Conservation (phyloP, 2,113 vertebrate species). For the Alosa alosa region DNA sequence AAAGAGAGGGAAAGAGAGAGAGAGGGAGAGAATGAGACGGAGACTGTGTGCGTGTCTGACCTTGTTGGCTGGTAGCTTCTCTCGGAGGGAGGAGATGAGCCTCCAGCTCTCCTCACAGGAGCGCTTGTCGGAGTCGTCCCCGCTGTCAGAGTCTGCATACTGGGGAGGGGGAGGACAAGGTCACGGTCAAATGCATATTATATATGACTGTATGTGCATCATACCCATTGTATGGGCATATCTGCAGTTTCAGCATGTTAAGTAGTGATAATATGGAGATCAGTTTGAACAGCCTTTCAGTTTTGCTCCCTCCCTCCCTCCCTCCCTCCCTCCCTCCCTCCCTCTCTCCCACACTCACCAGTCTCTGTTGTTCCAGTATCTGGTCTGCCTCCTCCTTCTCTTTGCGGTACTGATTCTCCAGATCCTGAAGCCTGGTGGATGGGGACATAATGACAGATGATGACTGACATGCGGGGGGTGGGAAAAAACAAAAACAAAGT, state of each 20-base stretch:
- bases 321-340: too few species aligned
- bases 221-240: neutral
- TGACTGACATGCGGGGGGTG: neutral
- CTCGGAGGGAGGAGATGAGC: conserved; percentile 82
- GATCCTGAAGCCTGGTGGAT: conserved; percentile 77
- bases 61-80: conserved; percentile 82
- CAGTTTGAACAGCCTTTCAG: neutral
- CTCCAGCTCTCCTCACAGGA: conserved; percentile 91
- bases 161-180: conserved; percentile 28
- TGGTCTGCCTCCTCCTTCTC: conserved; percentile 89
- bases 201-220: neutral
- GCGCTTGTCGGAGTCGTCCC: conserved; percentile 86
- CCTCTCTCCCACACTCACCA: conserved; percentile 66
- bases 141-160: conserved; percentile 86
- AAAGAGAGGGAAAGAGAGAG: neutral
- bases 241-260: neutral
- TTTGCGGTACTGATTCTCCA: conserved; percentile 84
- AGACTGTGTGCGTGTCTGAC: conserved; percentile 39
- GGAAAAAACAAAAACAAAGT: neutral
- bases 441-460: neutral
- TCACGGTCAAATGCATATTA: neutral
- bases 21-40: neutral
- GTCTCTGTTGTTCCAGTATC: conserved; percentile 83
- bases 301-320: too few species aligned
- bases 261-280: neutral